Evolutionary conservation across 2,113 vertebrate species (phyloP).

Genomic region (Scatophagus argus): DNA sequence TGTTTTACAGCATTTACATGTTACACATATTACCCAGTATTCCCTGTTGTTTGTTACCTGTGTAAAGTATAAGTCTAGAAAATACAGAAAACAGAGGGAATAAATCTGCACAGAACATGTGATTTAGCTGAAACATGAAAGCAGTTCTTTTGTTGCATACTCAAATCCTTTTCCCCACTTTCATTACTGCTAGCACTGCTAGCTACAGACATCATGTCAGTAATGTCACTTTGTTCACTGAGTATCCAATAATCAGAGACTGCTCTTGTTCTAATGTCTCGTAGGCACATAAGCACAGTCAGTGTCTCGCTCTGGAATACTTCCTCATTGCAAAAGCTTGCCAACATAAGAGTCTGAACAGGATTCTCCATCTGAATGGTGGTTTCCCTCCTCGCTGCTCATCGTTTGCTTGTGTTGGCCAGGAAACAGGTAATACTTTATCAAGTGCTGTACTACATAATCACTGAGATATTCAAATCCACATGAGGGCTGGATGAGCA

Average conservation of each 20-base stretch:
- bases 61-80: background rate
- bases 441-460: slow-evolving; percentile 60
- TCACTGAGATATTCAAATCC: slow-evolving; percentile 74
- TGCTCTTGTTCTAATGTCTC: background rate
- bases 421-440: slow-evolving; percentile 59
- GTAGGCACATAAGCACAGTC: background rate
- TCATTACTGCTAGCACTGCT: background rate
- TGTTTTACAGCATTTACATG: background rate
- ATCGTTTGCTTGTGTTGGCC: slow-evolving; percentile 37
- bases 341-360: slow-evolving; percentile 9
- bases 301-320: slow-evolving; percentile 4
- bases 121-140: background rate
- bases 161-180: background rate
- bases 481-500: slow-evolving; percentile 72
- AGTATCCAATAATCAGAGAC: slow-evolving; percentile 6
- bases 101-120: too few relatives aligned
- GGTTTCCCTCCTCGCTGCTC: slow-evolving; percentile 33
- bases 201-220: too few relatives aligned
- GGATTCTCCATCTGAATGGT: slow-evolving; percentile 39
- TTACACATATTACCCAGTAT: background rate
- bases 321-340: slow-evolving; percentile 1
- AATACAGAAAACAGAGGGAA: background rate
- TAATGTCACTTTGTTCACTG: background rate
- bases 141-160: background rate
- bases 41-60: background rate